phyloP scores from a whole-genome alignment of 2,888 invertebrate species.

The Tetragnatha montana region DNA sequence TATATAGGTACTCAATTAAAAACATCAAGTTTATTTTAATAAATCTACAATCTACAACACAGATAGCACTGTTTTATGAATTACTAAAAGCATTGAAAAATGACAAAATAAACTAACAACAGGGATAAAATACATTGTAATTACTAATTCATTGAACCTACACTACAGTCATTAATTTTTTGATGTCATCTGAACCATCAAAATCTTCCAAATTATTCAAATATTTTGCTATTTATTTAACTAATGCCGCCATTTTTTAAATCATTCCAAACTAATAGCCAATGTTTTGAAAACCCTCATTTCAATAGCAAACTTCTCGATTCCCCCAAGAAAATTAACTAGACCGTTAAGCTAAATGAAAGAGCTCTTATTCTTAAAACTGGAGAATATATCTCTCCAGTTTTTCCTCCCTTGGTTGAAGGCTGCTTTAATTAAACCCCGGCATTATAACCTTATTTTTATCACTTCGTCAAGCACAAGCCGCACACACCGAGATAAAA shows the following conservation, averaged over 20 bases:
- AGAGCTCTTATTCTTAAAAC: background rate
- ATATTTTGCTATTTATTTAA: background rate
- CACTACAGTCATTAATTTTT: background rate
- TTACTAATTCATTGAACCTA: too few relatives aligned
- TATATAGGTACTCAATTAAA: too few relatives aligned
- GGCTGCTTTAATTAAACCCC: background rate
- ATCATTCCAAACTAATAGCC: background rate
- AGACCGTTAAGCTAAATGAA: background rate
- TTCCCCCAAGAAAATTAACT: background rate
- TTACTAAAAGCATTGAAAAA: too few relatives aligned
- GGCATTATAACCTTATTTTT: constrained; percentile 1
- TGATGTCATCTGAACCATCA: background rate
- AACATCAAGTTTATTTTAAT: too few relatives aligned
- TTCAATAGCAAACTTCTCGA: background rate
- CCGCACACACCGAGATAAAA: constrained; percentile 13
- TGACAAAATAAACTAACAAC: too few relatives aligned
- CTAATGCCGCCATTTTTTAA: background rate
- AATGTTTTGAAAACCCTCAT: background rate
- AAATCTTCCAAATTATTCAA: background rate
- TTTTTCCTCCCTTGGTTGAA: background rate
- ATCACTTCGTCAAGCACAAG: background rate
- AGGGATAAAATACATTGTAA: too few relatives aligned
- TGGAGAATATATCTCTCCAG: background rate
- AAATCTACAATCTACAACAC: too few relatives aligned
- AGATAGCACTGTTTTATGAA: too few relatives aligned